Percentiles rank a stretch among this genome's conserved stretches.
These are phyloP conservation scores for Strix aluco DNA, from an alignment of 2,113 vertebrate genomes.

Conservation along the genomic window DNA sequence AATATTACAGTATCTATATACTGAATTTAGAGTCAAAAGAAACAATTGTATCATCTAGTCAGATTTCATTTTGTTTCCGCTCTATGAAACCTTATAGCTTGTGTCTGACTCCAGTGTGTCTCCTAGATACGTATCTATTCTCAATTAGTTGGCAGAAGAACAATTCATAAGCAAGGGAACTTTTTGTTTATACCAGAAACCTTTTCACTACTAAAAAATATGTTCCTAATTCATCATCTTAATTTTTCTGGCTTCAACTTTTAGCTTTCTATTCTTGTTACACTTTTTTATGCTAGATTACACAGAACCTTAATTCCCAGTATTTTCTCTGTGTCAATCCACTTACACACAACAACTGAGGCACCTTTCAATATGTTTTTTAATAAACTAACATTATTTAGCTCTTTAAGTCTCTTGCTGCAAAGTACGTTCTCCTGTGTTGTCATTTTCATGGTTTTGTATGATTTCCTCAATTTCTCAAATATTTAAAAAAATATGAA, in stretches of 20 bases:
- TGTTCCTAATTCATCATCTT: background rate
- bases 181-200: background rate
- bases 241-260: background rate
- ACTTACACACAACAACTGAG: background rate
- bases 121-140: background rate
- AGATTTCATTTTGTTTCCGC: background rate
- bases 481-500: background rate
- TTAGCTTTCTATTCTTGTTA: conserved; percentile 7
- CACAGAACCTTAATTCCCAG: background rate
- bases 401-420: background rate
- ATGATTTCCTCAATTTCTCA: background rate
- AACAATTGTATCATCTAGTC: background rate
- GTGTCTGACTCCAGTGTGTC: background rate
- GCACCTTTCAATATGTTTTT: background rate
- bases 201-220: background rate
- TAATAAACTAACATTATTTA: background rate
- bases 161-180: background rate
- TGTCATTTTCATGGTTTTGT: background rate
- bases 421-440: background rate
- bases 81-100: background rate
- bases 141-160: background rate
- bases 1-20: background rate
- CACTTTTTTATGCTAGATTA: background rate
- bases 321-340: conserved; percentile 3
- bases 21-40: background rate